phyloP scores from a whole-genome alignment of 2,888 invertebrate genomes.

The Acleris emargana region DNA sequence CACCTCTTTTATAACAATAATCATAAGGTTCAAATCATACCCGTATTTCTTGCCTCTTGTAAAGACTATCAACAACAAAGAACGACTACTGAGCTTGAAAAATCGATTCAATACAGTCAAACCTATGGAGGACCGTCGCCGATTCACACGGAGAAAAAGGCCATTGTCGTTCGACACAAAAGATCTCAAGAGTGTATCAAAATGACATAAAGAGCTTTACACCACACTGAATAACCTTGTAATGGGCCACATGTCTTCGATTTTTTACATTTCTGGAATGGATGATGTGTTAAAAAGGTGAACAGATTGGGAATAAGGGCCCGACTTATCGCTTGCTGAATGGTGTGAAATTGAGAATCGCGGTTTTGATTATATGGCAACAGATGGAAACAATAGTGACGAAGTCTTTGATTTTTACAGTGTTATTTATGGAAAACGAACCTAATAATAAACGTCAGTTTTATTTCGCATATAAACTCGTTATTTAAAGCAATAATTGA shows the following conservation, averaged over 20 bases:
- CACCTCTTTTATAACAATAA: slow-evolving; percentile 1
- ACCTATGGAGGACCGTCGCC: slow-evolving; percentile 62
- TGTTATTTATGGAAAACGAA: neutral
- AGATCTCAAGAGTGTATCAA: slow-evolving; percentile 79
- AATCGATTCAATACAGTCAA: slow-evolving; percentile 79
- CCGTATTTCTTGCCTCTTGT: slow-evolving; percentile 6
- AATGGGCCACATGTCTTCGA: slow-evolving; percentile 73
- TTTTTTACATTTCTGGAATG: slow-evolving; percentile 70
- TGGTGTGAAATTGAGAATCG: slow-evolving; percentile 26
- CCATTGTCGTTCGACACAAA: slow-evolving; percentile 70
- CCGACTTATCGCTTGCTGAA: slow-evolving; percentile 22
- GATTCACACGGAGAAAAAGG: slow-evolving; percentile 73
- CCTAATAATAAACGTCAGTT: too few species aligned
- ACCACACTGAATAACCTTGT: slow-evolving; percentile 69
- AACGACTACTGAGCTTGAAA: slow-evolving; percentile 80
- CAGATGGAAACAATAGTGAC: slow-evolving; percentile 27
- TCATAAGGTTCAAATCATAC: slow-evolving; percentile 13
- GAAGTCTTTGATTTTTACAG: neutral
- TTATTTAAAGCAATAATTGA: too few species aligned
- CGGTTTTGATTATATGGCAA: slow-evolving; percentile 12
- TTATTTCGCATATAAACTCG: too few species aligned
- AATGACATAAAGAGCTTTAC: slow-evolving; percentile 81
- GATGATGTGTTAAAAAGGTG: slow-evolving; percentile 81
- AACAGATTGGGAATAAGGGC: slow-evolving; percentile 61
- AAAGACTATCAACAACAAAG: slow-evolving; percentile 72